Percentiles rank a stretch among this genome's conserved stretches.
phyloP scores from a whole-genome alignment of 2,113 vertebrate species.

The Ptilorrhoa leucosticta region DNA sequence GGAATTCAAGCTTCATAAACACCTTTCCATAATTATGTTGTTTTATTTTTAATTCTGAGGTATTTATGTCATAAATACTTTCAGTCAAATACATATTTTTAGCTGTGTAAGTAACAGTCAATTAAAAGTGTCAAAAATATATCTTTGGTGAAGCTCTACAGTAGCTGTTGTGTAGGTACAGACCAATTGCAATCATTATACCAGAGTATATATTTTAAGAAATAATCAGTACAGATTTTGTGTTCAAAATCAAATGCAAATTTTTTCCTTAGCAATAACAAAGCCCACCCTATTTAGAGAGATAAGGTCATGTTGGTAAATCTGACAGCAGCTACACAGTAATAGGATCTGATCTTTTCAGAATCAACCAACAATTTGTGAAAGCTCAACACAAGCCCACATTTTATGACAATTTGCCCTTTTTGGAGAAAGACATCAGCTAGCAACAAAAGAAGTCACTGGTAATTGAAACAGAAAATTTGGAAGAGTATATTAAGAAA shows the following conservation, averaged over 20 bases:
- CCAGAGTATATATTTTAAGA: background rate
- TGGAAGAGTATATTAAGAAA: background rate
- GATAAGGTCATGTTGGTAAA: conserved; percentile 3
- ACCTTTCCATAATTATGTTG: background rate
- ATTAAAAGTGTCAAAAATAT: background rate
- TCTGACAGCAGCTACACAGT: background rate
- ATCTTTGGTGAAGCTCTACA: background rate
- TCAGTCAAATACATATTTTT: background rate
- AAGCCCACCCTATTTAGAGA: background rate
- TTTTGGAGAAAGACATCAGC: background rate
- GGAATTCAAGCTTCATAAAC: background rate
- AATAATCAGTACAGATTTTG: background rate
- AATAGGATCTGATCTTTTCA: background rate
- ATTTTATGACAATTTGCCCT: background rate
- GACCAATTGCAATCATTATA: background rate
- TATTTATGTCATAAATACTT: background rate
- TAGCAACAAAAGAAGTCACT: background rate
- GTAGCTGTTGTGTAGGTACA: background rate
- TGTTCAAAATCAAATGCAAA: background rate
- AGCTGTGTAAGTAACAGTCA: background rate
- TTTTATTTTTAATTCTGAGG: background rate
- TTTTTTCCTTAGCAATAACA: background rate
- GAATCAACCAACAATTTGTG: background rate
- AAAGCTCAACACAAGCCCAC: background rate
- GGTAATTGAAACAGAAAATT: background rate